phyloP scores from a whole-genome alignment of 2,113 vertebrate species.

The Crypturellus undulatus region DNA sequence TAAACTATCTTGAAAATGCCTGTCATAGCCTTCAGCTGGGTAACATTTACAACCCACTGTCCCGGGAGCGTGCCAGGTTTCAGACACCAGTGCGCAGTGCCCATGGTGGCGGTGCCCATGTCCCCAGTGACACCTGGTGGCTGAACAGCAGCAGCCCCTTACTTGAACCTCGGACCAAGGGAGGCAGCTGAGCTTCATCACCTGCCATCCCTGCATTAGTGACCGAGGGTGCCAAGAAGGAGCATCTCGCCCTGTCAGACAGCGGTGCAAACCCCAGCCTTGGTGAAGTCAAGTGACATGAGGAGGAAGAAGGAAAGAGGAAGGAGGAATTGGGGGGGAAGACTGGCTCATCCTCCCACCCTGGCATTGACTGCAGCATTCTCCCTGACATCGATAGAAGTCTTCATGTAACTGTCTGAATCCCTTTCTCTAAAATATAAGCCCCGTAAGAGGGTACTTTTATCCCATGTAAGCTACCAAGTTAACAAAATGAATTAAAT shows the following conservation, averaged over 20 bases:
- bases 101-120: neutral
- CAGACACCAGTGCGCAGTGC: neutral
- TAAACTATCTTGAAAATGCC: neutral
- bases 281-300: neutral
- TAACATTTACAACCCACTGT: accelerated
- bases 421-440: neutral
- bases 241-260: neutral
- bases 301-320: neutral
- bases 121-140: constrained; percentile 49
- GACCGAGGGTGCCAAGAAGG: neutral
- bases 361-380: neutral
- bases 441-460: neutral
- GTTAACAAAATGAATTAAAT: neutral
- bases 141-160: neutral
- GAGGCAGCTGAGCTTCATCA: neutral
- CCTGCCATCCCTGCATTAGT: neutral
- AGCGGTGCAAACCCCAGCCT: neutral
- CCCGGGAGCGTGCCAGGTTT: accelerated
- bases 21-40: neutral
- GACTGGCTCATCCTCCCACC: neutral
- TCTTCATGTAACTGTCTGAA: neutral
- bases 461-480: neutral
- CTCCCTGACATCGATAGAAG: neutral
- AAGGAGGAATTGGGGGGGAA: neutral
- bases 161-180: neutral